A percentile compares a stretch with the other conserved stretches of the same genome.
These are phyloP conservation scores for Pangasius krempfi DNA, from an alignment of 2,797 vertebrate species.

Conservation along the genomic window DNA sequence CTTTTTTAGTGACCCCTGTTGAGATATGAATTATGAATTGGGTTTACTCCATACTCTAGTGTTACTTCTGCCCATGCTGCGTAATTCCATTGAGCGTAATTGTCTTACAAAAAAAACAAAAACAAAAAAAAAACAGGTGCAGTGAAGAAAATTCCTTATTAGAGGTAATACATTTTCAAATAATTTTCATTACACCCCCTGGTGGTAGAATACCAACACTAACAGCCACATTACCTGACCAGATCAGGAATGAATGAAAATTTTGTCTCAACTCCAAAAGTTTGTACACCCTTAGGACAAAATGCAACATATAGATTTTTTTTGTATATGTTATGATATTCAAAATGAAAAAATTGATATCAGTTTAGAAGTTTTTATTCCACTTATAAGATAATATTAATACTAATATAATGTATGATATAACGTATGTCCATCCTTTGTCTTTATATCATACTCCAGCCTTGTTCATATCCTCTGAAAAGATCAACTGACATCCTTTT, in stretches of 20 bases:
- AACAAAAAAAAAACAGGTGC: conserved; percentile 25
- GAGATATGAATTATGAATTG: conserved; percentile 25
- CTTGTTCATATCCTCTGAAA: background rate
- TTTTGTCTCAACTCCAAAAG: background rate
- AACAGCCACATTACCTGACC: background rate
- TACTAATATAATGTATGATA: background rate
- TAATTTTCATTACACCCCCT: background rate
- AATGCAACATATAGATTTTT: background rate
- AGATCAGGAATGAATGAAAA: background rate
- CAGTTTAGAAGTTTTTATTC: background rate
- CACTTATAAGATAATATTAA: too few relatives aligned
- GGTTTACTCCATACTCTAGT: background rate
- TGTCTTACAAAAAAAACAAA: conserved; percentile 2
- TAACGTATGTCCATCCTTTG: background rate
- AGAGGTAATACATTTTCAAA: background rate
- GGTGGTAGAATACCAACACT: background rate
- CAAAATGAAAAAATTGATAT: background rate
- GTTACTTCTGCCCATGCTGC: background rate
- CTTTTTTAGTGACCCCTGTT: conserved; percentile 39
- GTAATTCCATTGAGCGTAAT: background rate
- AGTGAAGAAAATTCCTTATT: conserved; percentile 9
- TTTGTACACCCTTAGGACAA: background rate
- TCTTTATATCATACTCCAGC: background rate
- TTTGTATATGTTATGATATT: background rate
- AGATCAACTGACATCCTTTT: background rate